These are phyloP conservation scores for Bombus consobrinus DNA, from an alignment of 1,140 invertebrate species.

Conservation along the genomic window DNA sequence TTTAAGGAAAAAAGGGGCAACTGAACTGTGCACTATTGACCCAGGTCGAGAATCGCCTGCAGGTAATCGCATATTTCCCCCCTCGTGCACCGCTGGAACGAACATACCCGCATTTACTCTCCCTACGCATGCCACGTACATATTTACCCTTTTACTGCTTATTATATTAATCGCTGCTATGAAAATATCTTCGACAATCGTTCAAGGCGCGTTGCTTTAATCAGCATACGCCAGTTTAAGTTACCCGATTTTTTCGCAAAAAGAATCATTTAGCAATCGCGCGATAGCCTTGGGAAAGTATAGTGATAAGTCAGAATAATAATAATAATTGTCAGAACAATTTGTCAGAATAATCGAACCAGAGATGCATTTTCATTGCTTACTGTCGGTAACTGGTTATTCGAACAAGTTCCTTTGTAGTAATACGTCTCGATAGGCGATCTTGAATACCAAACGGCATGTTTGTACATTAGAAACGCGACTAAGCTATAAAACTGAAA, in stretches of 20 bases:
- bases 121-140: slow-evolving; percentile 19
- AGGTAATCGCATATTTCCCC: slow-evolving; percentile 62
- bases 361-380: too few relatives aligned
- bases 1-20: slow-evolving; percentile 37
- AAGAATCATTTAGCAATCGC: too few relatives aligned
- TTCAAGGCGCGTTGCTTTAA: background rate
- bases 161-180: background rate
- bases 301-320: too few relatives aligned
- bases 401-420: too few relatives aligned
- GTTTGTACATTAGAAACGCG: background rate
- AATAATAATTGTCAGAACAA: too few relatives aligned
- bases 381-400: too few relatives aligned
- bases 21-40: slow-evolving; percentile 63
- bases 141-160: background rate
- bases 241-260: too few relatives aligned
- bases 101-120: slow-evolving; percentile 19
- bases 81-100: slow-evolving; percentile 21
- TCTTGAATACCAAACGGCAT: background rate
- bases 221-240: too few relatives aligned
- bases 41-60: slow-evolving; percentile 68
- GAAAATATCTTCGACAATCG: background rate
- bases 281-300: too few relatives aligned
- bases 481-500: background rate
- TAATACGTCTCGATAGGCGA: background rate
- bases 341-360: too few relatives aligned